Base-by-base conservation (phyloP, 2,888 invertebrate genomes). In the Brenthis daphne region DNA sequence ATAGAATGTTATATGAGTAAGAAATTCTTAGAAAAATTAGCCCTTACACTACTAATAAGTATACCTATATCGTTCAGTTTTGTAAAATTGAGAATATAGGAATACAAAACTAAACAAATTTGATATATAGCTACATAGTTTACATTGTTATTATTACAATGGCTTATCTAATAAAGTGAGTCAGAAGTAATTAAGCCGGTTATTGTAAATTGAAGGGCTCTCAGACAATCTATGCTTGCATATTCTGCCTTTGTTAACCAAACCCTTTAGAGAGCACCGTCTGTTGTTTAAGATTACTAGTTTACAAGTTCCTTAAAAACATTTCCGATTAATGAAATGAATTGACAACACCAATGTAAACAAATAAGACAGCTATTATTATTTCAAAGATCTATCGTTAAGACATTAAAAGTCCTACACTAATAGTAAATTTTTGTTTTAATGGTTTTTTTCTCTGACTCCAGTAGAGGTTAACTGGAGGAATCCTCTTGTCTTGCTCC, bases 241-340 rank as follows among this genome's bases (percentile, higher is more conserved):
- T 68, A 63, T 65, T 65, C 61, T 43, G 57, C 68, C 71, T 68
- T 71, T 71, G 71, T 71, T 71, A 65, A 61, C 57, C 53, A 71
- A 68, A 64, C 68, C 63, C 68, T 68, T 65, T 54, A 53, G 63
- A 63, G 71, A 65, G 56, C 65, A 64, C 56, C 51, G 61, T 24
- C 61, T 63, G 61, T 65, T 65, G 60, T 69, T 61, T 65, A 47
- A 51, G 57, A 48, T 69, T 57, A 63, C 69, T 50, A 69, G 20
- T 53, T 43, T 43, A 43, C 37, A 61, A 57, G 61, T 65, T 69
- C 53, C 65, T 69, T 65, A 65, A 61, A 53, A 65, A 66, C 61
- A 61, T 37, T 58, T 48, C 47, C n/a, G 57, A 53, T 66, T 57
- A 63, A 65, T 69, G 66, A 51, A 53, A 43, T 63, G 37, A 20